Conservation (phyloP, 2,888 invertebrate species). For the Drosophila greeni region DNA sequence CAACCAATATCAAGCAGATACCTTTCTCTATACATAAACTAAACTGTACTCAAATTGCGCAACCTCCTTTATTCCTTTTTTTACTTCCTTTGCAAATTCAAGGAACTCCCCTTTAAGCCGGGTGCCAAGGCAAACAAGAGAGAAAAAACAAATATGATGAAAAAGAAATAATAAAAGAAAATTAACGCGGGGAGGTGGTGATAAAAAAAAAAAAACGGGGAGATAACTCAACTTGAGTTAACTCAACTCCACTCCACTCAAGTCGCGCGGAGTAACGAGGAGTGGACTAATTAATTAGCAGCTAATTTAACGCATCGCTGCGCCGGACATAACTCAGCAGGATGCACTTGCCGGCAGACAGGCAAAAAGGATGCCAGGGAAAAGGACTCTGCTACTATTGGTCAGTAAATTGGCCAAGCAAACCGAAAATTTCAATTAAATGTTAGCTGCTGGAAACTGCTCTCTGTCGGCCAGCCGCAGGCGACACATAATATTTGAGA, state of each 20-base stretch:
- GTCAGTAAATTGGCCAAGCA: conserved; percentile 14
- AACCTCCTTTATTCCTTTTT: neutral
- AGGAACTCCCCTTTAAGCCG: conserved; percentile 27
- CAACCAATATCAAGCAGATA: neutral
- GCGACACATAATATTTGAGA: conserved; percentile 12
- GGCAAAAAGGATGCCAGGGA: neutral
- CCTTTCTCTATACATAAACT: neutral
- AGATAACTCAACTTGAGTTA: conserved; percentile 25
- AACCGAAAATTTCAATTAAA: conserved; percentile 32
- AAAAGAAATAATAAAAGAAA: neutral
- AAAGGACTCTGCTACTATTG: neutral
- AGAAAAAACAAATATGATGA: conserved; percentile 14
- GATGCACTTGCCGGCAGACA: conserved; percentile 40
- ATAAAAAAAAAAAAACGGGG: conserved; percentile 2
- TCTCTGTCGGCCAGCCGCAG: conserved; percentile 2
- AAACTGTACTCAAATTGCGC: neutral
- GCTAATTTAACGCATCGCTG: conserved; percentile 70
- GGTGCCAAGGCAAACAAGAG: conserved; percentile 12
- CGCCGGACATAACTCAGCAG: conserved; percentile 49
- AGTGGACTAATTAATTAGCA: conserved; percentile 66
- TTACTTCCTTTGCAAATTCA: conserved; percentile 41
- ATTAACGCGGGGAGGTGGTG: neutral
- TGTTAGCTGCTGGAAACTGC: conserved; percentile 30
- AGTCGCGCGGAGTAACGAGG: conserved; percentile 29
- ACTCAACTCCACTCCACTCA: conserved; percentile 33